phyloP scores from a whole-genome alignment of 2,113 vertebrate genomes.

The Lagopus muta region DNA sequence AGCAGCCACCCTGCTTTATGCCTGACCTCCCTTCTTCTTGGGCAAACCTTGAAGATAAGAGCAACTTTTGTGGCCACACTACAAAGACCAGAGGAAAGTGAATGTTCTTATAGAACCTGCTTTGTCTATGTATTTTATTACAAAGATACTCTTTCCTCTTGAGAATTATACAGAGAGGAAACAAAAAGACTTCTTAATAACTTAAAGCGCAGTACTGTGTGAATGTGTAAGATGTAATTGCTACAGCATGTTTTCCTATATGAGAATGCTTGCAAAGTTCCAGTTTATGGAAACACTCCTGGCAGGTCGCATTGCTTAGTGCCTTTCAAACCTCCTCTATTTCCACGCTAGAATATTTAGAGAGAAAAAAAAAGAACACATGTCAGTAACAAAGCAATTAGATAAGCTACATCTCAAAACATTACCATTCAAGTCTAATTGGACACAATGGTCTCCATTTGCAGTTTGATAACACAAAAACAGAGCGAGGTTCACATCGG shows the following conservation, averaged over 20 bases:
- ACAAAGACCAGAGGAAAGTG: background rate
- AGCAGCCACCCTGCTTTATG: background rate
- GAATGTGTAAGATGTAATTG: background rate
- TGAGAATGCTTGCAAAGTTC: background rate
- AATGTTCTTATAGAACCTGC: background rate
- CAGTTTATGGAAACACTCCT: background rate
- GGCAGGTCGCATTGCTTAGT: background rate
- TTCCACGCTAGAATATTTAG: background rate
- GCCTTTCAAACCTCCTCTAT: background rate
- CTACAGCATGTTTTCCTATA: background rate
- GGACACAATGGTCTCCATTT: constrained; percentile 53
- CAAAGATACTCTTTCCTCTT: background rate
- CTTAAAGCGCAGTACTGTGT: background rate
- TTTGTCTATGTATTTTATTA: background rate
- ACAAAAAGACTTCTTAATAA: background rate
- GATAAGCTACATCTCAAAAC: constrained; percentile 65
- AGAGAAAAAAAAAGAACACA: background rate
- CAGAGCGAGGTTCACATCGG: background rate
- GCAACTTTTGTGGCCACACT: background rate
- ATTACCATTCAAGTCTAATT: constrained; percentile 60
- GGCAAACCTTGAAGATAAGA: background rate
- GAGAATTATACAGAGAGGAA: background rate
- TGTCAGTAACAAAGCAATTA: constrained; percentile 52
- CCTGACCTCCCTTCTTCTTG: background rate
- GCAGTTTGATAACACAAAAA: constrained; percentile 5